Percentiles rank a stretch among this genome's conserved stretches.
These are phyloP conservation scores for Pyrocoelia pectoralis DNA, from an alignment of 2,888 invertebrate species.

Conservation along the genomic window DNA sequence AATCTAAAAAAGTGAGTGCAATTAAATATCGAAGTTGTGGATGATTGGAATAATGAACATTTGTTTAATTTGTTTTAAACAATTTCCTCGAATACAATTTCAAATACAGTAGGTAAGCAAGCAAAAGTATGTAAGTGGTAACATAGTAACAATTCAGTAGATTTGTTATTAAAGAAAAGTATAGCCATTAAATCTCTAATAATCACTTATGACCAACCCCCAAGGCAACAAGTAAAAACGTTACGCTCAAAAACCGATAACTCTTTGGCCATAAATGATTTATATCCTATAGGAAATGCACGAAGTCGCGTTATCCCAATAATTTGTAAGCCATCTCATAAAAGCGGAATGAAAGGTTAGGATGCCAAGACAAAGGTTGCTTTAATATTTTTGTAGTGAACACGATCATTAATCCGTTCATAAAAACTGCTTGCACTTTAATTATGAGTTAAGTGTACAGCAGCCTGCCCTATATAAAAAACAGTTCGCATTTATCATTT, in stretches of 20 bases:
- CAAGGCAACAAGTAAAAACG: not conserved
- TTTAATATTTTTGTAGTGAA: conserved; percentile 28
- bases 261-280: conserved; percentile 20
- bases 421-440: conserved; percentile 40
- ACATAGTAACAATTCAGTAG: not conserved
- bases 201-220: not conserved
- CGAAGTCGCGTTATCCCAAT: conserved; percentile 36
- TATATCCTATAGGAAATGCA: conserved; percentile 20
- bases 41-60: too few relatives aligned
- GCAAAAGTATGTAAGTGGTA: not conserved
- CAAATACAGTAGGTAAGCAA: too few relatives aligned
- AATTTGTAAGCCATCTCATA: conserved; percentile 44
- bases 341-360: conserved; percentile 43
- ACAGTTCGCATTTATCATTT: conserved; percentile 42
- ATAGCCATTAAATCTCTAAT: conserved; percentile 5
- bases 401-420: conserved; percentile 38
- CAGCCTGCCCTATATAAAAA: conserved; percentile 33
- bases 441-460: conserved; percentile 40
- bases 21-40: too few relatives aligned
- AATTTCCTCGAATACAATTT: too few relatives aligned
- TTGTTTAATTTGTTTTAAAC: too few relatives aligned
- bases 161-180: not conserved
- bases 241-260: conserved; percentile 14
- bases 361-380: conserved; percentile 27
- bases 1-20: too few relatives aligned